Base-by-base conservation (phyloP, 2,113 vertebrate genomes). In the Trichechus manatus region DNA sequence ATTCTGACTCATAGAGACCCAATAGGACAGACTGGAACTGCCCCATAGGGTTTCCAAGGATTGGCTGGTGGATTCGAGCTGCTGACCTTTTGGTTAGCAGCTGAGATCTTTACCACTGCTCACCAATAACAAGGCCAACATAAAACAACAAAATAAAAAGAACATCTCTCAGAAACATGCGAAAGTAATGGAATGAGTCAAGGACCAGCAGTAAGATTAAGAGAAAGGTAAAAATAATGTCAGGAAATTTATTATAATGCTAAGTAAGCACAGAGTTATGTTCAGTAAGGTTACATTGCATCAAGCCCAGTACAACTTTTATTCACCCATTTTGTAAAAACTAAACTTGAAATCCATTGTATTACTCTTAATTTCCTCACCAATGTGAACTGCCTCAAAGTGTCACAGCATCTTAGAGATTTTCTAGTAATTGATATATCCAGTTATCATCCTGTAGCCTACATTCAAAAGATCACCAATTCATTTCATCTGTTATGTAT, bases 341-440 rank as follows among this genome's bases (percentile, higher is more conserved):
- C 19, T 64, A 9, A 27, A 75, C 11, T 70, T 61, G 14, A 87
- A 96, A 22, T 59, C 5, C 27, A 68, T 1, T 50, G 10, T 47
- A 59, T 84, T 93, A 75, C 70, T 92, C 8, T 81, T 77, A 81
- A 90, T 92, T 79, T 79, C 7, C 23, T 84, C 36, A 83, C 27
- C 25, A 9, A 61, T 1, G 6, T 63, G n/a, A 72, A 56, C 23
- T 79, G 2, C 36, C 15, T 92, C 47, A 64, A 94, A 88, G 70
- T 84, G 47, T 50, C 29, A 88, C 6, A 36, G 13, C 27, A 36
- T 66, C 80, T 79, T 87, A 70, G 6, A 70, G 2, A 44, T 44
- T 64, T 68, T 42, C 74, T 82, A 31, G 20, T 36, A 70, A 29
- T 5, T 77, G 6, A 7, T 50, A 70, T 70, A 87, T 68, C 2